phyloP scores from a whole-genome alignment of 1,140 invertebrate species.

The Habropoda laboriosa region DNA sequence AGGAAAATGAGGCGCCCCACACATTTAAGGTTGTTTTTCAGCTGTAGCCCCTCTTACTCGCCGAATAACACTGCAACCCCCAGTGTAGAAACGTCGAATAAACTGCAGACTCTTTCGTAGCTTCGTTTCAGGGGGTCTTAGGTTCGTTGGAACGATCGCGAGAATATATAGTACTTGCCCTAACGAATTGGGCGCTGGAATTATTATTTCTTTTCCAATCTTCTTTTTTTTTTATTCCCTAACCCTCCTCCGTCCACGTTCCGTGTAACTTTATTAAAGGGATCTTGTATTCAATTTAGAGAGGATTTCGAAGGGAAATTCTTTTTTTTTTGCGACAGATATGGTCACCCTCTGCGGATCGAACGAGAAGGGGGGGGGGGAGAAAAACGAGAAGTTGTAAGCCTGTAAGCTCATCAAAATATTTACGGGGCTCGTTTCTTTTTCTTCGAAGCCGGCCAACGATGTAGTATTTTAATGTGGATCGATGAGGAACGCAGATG shows the following conservation, averaged over 20 bases:
- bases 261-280: slow-evolving; percentile 60
- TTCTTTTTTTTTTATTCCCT: not conserved
- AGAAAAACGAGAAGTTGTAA: slow-evolving; percentile 35
- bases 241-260: not conserved
- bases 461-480: slow-evolving; percentile 59
- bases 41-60: slow-evolving; percentile 29
- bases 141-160: slow-evolving; percentile 1
- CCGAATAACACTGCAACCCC: slow-evolving; percentile 24
- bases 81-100: slow-evolving; percentile 13
- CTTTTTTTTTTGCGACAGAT: slow-evolving; percentile 41
- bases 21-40: slow-evolving; percentile 56
- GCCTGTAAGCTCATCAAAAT: slow-evolving; percentile 66
- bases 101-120: slow-evolving; percentile 10
- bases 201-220: not conserved
- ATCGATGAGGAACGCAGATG: slow-evolving; percentile 62
- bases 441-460: slow-evolving; percentile 37
- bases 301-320: slow-evolving; percentile 59
- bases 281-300: slow-evolving; percentile 66
- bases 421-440: slow-evolving; percentile 56
- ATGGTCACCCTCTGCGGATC: slow-evolving; percentile 22
- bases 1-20: slow-evolving; percentile 51
- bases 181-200: slow-evolving; percentile 42
- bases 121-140: not conserved
- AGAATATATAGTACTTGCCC: slow-evolving; percentile 8
- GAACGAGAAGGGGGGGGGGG: too few relatives aligned